These are phyloP conservation scores for Danio rerio DNA, from an alignment of 2,113 vertebrate genomes.

Conservation along the genomic window GRCz12tu NC_133194.1:36769001-36769500, in stretches of 20 bases:
- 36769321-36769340: not conserved
- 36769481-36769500: constrained; percentile 65
- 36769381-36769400: not conserved
- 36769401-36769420: constrained; percentile 23
- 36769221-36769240: no score
- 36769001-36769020: not conserved
- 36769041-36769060: not conserved
- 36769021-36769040: not conserved
- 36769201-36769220: no score
- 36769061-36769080: not conserved
- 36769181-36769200: no score
- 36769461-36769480: constrained; percentile 61
- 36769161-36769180: not conserved
- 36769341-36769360: not conserved
- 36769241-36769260: constrained; percentile 1
- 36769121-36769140: not conserved
- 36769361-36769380: not conserved
- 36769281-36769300: not conserved
- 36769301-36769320: constrained; percentile 8
- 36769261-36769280: not conserved
- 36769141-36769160: not conserved
- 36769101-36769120: not conserved
- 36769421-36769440: constrained; percentile 42
- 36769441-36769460: constrained; percentile 52
- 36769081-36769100: not conserved